These are phyloP conservation scores for Sebastes hubbsi DNA, from an alignment of 2,797 vertebrate genomes.

Conservation along the genomic window DNA sequence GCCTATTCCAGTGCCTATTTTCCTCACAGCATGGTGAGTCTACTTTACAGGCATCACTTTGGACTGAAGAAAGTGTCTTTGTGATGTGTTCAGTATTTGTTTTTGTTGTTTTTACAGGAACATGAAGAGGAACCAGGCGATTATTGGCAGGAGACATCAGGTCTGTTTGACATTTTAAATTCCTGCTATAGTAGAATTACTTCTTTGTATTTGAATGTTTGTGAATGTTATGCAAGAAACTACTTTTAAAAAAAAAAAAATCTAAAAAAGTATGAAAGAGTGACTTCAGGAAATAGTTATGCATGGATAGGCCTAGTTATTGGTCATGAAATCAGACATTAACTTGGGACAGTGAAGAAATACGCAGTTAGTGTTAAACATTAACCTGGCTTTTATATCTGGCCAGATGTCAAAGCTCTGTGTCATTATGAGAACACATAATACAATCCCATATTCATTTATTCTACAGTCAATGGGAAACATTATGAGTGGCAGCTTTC, in stretches of 20 bases:
- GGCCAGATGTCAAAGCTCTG: not conserved
- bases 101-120: not conserved
- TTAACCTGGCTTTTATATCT: not conserved
- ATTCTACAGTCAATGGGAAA: conserved; percentile 46
- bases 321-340: not conserved
- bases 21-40: conserved; percentile 12
- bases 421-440: not conserved
- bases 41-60: not conserved
- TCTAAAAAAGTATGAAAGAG: not conserved
- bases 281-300: not conserved
- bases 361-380: not conserved
- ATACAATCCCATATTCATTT: not conserved
- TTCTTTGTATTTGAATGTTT: not conserved
- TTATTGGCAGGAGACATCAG: not conserved
- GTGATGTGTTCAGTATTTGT: not conserved
- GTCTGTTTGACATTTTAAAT: conserved; percentile 8
- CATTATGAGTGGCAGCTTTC: conserved; percentile 70
- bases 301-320: no score
- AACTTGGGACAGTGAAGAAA: not conserved
- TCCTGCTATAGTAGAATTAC: not conserved
- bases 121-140: rapidly evolving
- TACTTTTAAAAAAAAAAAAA: not conserved
- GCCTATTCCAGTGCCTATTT: not conserved
- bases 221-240: not conserved
- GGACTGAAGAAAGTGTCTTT: not conserved